A percentile compares a stretch with the other conserved stretches of the same genome.
Conservation (phyloP, 2,888 invertebrate genomes). For the Hypercompe scribonia region DNA sequence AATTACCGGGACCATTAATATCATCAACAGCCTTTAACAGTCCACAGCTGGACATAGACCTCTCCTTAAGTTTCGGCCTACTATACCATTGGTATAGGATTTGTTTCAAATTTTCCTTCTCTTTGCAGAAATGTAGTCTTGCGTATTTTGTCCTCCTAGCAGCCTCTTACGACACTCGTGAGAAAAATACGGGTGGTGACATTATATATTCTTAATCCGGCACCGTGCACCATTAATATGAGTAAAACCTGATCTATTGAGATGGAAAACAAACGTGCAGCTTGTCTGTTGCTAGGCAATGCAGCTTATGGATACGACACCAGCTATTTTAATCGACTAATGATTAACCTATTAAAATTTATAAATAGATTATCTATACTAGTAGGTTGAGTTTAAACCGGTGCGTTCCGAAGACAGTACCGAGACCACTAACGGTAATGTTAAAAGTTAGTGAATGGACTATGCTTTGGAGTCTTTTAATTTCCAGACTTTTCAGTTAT, state of each 20-base stretch:
- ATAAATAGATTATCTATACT: not conserved
- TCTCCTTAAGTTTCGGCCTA: too few relatives aligned
- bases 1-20: not conserved
- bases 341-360: slow-evolving; percentile 1
- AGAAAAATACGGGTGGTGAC: too few relatives aligned
- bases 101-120: too few relatives aligned
- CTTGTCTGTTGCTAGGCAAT: not conserved
- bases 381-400: not conserved
- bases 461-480: not conserved
- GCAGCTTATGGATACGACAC: not conserved
- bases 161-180: too few relatives aligned
- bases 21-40: too few relatives aligned
- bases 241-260: not conserved
- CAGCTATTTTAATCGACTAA: not conserved
- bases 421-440: not conserved
- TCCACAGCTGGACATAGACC: too few relatives aligned
- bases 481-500: too few relatives aligned
- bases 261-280: not conserved
- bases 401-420: not conserved
- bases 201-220: too few relatives aligned
- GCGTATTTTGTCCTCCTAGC: too few relatives aligned
- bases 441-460: not conserved
- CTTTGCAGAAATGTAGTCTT: too few relatives aligned
- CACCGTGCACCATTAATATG: too few relatives aligned
- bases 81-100: too few relatives aligned